Evolutionary conservation across 30 jellyfish, hydroid and myxozoan genomes (phyloP).

Genomic region (Pelagia noctiluca): DNA sequence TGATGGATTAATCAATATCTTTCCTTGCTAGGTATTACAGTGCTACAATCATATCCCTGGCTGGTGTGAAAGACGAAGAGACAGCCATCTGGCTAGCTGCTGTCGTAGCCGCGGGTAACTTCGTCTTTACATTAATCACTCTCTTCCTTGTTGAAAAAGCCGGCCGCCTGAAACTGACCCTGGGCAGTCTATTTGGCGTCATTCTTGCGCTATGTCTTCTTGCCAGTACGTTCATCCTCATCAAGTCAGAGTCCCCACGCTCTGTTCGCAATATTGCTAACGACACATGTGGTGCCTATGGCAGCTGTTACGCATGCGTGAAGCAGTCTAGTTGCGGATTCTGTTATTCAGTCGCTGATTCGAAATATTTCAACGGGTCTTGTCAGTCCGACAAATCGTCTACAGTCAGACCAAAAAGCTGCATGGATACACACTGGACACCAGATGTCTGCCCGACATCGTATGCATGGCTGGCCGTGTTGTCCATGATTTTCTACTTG

Average conservation of each 20-base stretch:
- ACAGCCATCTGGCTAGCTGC: constrained; percentile 91
- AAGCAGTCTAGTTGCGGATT: constrained; percentile 72
- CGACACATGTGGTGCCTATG: constrained; percentile 38
- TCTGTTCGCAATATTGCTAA: constrained; percentile 9
- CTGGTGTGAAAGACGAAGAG: constrained; percentile 82
- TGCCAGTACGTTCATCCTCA: constrained; percentile 71
- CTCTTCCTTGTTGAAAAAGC: constrained; percentile 65
- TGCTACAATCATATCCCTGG: constrained; percentile 86
- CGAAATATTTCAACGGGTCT: constrained; percentile 49
- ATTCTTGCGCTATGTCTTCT: constrained; percentile 70
- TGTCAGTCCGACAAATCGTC: constrained; percentile 34
- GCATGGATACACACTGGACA: constrained; percentile 66
- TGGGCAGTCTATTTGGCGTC: constrained; percentile 82
- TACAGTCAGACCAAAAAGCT: not conserved
- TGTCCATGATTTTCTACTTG: constrained; percentile 77
- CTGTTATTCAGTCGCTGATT: constrained; percentile 49
- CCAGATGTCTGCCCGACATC: constrained; percentile 73
- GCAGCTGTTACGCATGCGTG: constrained; percentile 67
- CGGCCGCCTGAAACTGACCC: constrained; percentile 83
- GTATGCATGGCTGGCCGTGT: constrained; percentile 92
- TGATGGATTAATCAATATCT: no score
- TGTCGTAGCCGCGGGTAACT: constrained; percentile 86
- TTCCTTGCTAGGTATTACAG: constrained; percentile 98
- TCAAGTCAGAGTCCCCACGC: constrained; percentile 64
- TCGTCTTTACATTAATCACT: constrained; percentile 69